Percentiles rank a stretch among this genome's conserved stretches.
These are phyloP conservation scores for Notospermus geniculatus DNA, from an alignment of 1,140 invertebrate genomes.

Conservation along the genomic window DNA sequence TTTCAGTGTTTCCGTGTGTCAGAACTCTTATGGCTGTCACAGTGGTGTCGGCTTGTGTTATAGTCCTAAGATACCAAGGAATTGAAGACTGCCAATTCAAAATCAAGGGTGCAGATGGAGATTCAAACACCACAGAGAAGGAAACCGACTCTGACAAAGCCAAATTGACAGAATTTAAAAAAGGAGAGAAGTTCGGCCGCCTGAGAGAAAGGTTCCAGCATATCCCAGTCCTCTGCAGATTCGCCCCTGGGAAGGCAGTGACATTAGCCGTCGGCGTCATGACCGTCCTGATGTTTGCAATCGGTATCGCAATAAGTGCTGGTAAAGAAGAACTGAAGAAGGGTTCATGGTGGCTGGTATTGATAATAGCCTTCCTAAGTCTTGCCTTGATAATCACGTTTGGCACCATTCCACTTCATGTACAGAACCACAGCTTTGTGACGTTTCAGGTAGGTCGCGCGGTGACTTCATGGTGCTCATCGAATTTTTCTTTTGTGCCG, in stretches of 20 bases:
- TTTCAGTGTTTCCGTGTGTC: no score
- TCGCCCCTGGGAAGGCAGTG: neutral
- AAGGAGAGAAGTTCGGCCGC: neutral
- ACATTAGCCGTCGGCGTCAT: neutral
- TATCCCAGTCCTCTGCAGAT: neutral
- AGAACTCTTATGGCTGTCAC: conserved; percentile 83
- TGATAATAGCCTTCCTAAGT: neutral
- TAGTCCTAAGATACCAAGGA: conserved; percentile 64
- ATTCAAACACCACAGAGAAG: neutral
- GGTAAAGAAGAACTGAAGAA: neutral
- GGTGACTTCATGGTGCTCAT: no score
- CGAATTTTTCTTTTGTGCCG: no score
- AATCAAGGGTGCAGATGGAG: neutral
- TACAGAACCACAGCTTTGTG: neutral
- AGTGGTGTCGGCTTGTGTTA: conserved; percentile 80
- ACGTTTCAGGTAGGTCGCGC: conserved; percentile 13
- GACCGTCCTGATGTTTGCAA: neutral
- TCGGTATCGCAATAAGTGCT: neutral
- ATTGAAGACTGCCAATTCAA: conserved; percentile 1
- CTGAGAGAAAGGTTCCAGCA: neutral
- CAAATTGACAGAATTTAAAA: neutral
- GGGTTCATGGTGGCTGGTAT: conserved; percentile 2
- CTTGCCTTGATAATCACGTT: neutral
- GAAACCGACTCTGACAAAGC: neutral
- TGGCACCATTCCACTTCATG: neutral